A percentile compares a stretch with the other conserved stretches of the same genome.
Evolutionary conservation across 2,113 vertebrate species (phyloP).

Genomic region (Microcebus griseorufus): DNA sequence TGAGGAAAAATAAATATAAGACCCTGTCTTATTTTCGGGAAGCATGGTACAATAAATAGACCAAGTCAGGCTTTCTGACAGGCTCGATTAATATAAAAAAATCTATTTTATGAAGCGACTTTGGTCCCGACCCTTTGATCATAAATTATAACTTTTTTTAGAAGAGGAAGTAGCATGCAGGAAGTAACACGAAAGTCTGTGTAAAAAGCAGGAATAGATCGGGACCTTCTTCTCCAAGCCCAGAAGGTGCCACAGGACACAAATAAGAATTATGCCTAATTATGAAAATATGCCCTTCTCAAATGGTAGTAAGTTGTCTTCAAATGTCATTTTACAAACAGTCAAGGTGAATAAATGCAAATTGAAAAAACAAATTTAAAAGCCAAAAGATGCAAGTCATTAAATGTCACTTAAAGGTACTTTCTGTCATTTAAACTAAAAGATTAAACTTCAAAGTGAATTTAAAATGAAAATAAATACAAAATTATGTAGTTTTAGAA

Average conservation of each 20-base stretch:
- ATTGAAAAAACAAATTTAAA: neutral
- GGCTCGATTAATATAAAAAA: neutral
- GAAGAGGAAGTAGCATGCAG: neutral
- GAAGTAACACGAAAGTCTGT: neutral
- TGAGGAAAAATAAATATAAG: no score
- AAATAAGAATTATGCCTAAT: neutral
- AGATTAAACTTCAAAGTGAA: neutral
- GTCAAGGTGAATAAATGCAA: neutral
- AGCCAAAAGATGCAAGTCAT: neutral
- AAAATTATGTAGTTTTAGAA: neutral
- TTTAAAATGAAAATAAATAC: neutral
- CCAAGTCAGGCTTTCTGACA: neutral
- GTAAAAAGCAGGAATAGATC: neutral
- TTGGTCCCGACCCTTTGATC: neutral
- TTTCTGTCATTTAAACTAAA: neutral
- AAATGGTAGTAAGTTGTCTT: neutral
- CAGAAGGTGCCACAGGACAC: neutral
- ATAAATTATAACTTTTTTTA: neutral
- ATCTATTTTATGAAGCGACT: neutral
- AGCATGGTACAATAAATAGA: neutral
- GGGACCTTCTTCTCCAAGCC: neutral
- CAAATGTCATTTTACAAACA: neutral
- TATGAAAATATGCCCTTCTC: neutral
- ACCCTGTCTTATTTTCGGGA: no score
- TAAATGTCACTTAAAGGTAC: neutral